Conservation (phyloP, 2,797 vertebrate species). For the Apogon hyalosoma region DNA sequence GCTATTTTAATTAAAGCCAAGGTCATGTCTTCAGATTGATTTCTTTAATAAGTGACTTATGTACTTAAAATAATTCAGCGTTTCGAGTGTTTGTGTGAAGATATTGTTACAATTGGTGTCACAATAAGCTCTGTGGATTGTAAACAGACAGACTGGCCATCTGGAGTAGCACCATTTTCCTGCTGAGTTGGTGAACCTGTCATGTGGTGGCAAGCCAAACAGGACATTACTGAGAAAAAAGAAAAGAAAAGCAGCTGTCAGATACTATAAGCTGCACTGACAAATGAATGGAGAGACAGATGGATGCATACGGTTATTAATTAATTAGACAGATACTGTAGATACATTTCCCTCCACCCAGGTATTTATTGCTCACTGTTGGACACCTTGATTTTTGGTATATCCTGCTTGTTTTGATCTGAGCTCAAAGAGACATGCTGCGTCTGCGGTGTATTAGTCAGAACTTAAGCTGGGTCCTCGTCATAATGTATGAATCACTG, state of each 20-base stretch:
- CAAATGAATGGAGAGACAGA: background rate
- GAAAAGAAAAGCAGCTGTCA: background rate
- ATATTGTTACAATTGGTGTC: constrained; percentile 8
- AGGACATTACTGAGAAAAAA: constrained; percentile 2
- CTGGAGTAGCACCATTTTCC: constrained; percentile 42
- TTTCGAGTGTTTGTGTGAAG: constrained; percentile 8
- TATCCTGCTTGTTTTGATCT: constrained; percentile 1
- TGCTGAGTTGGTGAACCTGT: constrained; percentile 43
- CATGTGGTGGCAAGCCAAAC: constrained; percentile 32
- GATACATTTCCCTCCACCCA: background rate
- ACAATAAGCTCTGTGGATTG: constrained; percentile 33
- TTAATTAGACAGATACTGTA: background rate
- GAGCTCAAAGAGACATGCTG: constrained; percentile 4
- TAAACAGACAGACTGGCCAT: constrained; percentile 42
- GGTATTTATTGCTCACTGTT: background rate
- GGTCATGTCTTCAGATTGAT: background rate
- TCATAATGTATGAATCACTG: constrained; percentile 26
- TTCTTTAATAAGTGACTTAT: background rate
- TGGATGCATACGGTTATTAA: background rate
- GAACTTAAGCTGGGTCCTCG: constrained; percentile 13
- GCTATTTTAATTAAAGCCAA: background rate
- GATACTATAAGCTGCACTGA: no score
- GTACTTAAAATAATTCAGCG: background rate
- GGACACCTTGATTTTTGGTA: constrained; percentile 4
- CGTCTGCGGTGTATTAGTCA: constrained; percentile 20